Evolutionary conservation across 2,888 invertebrate species (phyloP), one percentile per base, ranked within the genome.

Genomic region (Thysanoteuthis rhombus): DNA sequence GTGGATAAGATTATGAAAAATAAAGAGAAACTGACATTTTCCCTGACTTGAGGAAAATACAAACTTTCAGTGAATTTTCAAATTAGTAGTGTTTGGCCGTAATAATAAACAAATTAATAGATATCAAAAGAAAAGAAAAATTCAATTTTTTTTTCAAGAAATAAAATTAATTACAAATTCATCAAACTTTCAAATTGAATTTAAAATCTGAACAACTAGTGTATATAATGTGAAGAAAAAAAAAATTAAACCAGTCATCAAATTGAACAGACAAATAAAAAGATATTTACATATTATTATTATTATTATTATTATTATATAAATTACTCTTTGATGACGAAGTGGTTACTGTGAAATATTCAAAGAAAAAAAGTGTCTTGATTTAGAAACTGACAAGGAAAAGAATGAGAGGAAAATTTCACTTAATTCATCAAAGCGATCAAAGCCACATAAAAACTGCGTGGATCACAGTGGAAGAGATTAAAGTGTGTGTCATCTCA

Each of bases 391-490:
- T 52, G 52, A 25, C 12, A 75, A 12, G n/a, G 2, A 75, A 75
- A 4, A n/a, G 3, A 75, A 36, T 1, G 36, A 75, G n/a, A 16
- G n/a, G 10, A 75, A 75, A 12, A 8, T 75, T 75, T 75, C 19
- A 10, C n/a, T 75, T 75, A 75, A 75, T n/a, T 75, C 1, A n/a
- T 12, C 16, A 75, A 75, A 36, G 75, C 36, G n/a, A 75, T 75
- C n/a, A 75, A 75, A 75, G 75, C n/a, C 75, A 75, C 75, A 75
- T 75, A n/a, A 75, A 75, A 75, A 75, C n/a, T 75, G 75, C 16
- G 75, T 75, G 75, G 75, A 75, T 75, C 91, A 91, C 38, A 91
- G 28, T 91, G 39, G 91, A 39, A 91, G 91, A 91, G 42, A 25
- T 32, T 32, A 25, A 91, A 40, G 39, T 91, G 40, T 28, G 39